A percentile compares a stretch with the other conserved stretches of the same genome.
Conservation (phyloP, 2,888 invertebrate genomes). For the Lycaena phlaeas region DNA sequence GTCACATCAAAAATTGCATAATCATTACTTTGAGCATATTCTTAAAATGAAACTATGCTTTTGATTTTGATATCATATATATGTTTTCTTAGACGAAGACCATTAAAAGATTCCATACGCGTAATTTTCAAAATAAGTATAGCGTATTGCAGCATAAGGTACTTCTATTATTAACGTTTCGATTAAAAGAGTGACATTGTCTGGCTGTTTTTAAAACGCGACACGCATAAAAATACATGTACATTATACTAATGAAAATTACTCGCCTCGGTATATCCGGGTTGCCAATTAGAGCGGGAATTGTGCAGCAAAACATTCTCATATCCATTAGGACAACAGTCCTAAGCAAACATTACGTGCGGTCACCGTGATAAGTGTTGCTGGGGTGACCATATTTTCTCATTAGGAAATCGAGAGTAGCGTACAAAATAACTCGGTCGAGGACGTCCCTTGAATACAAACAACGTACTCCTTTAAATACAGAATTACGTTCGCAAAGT, state of each 20-base stretch:
- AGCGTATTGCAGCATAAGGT: too few relatives aligned
- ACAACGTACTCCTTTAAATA: neutral
- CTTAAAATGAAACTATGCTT: too few relatives aligned
- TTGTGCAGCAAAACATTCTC: constrained; percentile 41
- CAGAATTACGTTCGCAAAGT: neutral
- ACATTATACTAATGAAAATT: constrained; percentile 6
- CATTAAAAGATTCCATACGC: too few relatives aligned
- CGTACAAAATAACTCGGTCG: constrained; percentile 17
- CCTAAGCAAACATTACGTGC: constrained; percentile 60
- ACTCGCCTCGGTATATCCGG: constrained; percentile 25
- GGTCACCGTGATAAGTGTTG: constrained; percentile 59
- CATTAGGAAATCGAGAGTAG: constrained; percentile 32
- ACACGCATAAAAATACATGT: neutral
- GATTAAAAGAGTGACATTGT: too few relatives aligned
- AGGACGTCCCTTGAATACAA: neutral
- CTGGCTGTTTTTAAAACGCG: too few relatives aligned
- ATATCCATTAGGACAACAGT: constrained; percentile 60
- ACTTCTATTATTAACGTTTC: too few relatives aligned
- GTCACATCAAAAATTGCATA: too few relatives aligned
- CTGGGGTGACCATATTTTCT: constrained; percentile 44
- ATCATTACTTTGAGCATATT: too few relatives aligned
- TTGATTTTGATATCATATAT: too few relatives aligned
- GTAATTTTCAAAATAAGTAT: too few relatives aligned
- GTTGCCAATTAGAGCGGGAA: constrained; percentile 47
- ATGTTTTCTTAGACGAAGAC: too few relatives aligned